These are phyloP conservation scores for Beroe forskalii DNA, from an alignment of 37 sponge, comb jelly and placozoan genomes.

Conservation along the genomic window DNA sequence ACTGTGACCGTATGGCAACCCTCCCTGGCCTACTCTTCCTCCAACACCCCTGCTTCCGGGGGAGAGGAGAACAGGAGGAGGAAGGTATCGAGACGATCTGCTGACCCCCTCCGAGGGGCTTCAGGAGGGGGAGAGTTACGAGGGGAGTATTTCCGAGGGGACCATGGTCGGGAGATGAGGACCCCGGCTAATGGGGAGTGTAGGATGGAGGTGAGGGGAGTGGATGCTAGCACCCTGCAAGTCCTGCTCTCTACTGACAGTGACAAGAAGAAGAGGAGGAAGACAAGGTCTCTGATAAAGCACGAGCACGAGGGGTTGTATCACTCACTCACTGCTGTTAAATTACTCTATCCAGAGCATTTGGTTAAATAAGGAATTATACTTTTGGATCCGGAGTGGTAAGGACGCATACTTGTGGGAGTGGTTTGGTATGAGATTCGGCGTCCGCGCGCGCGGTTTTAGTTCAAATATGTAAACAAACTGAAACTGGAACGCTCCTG, in stretches of 20 bases:
- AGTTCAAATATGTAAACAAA: too few species aligned
- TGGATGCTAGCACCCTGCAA: neutral
- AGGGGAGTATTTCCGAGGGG: neutral
- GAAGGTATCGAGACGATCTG: neutral
- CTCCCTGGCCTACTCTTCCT: constrained; percentile 1
- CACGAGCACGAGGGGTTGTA: too few species aligned
- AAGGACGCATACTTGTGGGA: too few species aligned
- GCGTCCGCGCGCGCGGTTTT: too few species aligned
- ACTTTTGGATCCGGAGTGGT: too few species aligned
- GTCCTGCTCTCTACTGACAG: constrained; percentile 1
- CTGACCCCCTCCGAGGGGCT: neutral
- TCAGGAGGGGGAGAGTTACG: neutral
- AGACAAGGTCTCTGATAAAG: neutral
- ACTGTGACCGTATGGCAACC: constrained; percentile 34
- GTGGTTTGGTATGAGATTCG: too few species aligned
- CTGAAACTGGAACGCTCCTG: too few species aligned
- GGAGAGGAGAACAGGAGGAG: neutral
- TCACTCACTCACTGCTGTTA: too few species aligned
- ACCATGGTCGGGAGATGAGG: neutral
- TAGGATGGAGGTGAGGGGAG: neutral
- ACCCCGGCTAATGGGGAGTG: neutral
- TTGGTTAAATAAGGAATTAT: too few species aligned
- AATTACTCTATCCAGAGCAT: too few species aligned
- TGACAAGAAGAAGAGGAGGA: constrained; percentile 23
- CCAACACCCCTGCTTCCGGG: neutral